Percentiles rank a stretch among this genome's conserved stretches.
Conservation (phyloP, 2,113 vertebrate genomes). For the Platysteira castanea region DNA sequence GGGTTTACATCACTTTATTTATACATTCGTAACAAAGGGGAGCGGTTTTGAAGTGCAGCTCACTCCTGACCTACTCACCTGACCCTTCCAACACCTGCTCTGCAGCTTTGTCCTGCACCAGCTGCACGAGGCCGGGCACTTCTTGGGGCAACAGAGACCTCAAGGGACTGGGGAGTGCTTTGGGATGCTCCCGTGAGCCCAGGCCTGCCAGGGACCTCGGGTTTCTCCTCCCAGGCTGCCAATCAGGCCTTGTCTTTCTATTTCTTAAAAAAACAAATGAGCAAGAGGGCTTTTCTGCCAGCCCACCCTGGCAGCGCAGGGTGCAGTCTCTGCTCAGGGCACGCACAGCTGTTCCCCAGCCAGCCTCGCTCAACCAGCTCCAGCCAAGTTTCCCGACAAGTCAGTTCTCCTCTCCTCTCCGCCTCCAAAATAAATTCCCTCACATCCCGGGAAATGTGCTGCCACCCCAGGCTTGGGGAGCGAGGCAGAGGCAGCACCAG, state of each 20-base stretch:
- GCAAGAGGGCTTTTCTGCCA: background rate
- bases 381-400: background rate
- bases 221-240: background rate
- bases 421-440: background rate
- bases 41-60: background rate
- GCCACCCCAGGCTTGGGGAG: background rate
- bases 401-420: background rate
- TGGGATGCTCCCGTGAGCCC: background rate
- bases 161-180: background rate
- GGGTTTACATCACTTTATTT: background rate
- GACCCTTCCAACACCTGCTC: background rate
- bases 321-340: background rate
- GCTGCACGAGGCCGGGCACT: accelerated
- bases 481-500: background rate
- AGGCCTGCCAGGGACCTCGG: background rate
- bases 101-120: background rate
- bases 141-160: background rate
- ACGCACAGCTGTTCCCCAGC: background rate
- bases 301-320: background rate
- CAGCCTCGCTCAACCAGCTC: background rate
- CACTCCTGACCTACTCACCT: background rate
- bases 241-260: background rate
- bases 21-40: background rate
- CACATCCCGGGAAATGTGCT: background rate
- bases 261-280: background rate